Evolutionary conservation across 2,113 vertebrate genomes (phyloP).

Genomic region (Myotis lucifugus): DNA sequence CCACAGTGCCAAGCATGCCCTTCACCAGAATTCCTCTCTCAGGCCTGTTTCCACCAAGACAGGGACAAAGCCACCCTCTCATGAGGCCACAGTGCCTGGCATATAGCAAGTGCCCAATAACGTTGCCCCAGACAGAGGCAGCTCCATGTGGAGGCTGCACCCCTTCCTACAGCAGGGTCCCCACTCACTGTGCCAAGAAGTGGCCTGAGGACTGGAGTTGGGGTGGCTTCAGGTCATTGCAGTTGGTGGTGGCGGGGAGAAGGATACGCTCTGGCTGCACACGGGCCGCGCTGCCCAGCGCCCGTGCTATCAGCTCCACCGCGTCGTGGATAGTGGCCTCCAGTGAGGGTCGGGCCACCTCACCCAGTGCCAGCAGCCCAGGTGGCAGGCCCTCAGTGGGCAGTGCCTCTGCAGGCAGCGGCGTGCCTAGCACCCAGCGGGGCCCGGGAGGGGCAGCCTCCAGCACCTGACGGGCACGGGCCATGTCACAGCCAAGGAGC

Average conservation of each 20-base stretch:
- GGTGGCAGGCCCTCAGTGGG: slow-evolving; percentile 91
- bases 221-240: slow-evolving; percentile 81
- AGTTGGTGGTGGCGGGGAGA: slow-evolving; percentile 86
- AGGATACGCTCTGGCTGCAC: slow-evolving; percentile 84
- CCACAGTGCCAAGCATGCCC: background rate
- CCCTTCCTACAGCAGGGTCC: no score
- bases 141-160: background rate
- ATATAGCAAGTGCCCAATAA: no score
- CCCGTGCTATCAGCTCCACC: slow-evolving; percentile 88
- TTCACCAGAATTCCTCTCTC: background rate
- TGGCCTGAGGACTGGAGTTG: slow-evolving; percentile 82
- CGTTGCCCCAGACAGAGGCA: rapidly evolving
- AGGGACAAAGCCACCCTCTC: rapidly evolving
- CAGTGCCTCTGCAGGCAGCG: slow-evolving; percentile 87
- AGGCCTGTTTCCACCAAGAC: background rate
- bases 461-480: slow-evolving; percentile 85
- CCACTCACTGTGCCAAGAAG: slow-evolving; percentile 88
- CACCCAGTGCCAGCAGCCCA: slow-evolving; percentile 93
- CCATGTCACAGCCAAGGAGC: slow-evolving; percentile 90
- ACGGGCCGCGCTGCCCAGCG: slow-evolving; percentile 82
- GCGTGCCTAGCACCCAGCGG: slow-evolving; percentile 94
- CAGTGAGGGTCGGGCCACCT: slow-evolving; percentile 89
- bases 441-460: slow-evolving; percentile 86
- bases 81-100: background rate
- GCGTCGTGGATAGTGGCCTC: slow-evolving; percentile 91